phyloP scores from a whole-genome alignment of 2,797 vertebrate genomes.

The Myiothlypis coronata region DNA sequence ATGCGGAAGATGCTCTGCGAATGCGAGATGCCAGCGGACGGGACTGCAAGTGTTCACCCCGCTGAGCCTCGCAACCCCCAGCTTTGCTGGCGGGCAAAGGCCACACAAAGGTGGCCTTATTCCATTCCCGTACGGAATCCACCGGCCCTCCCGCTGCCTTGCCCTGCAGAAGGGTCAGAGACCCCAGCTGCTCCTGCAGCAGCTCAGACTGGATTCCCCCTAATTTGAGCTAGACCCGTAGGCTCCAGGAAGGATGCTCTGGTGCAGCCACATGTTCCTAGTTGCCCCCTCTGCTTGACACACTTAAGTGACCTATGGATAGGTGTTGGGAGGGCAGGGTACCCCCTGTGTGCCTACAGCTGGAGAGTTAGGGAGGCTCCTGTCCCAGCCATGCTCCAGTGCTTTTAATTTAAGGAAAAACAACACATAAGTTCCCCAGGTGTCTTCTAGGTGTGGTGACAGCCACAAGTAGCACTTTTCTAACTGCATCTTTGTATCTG shows the following conservation, averaged over 20 bases:
- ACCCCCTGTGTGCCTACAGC: rapidly evolving
- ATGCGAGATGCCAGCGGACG: background rate
- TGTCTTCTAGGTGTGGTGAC: background rate
- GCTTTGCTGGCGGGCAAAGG: background rate
- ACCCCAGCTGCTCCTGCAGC: background rate
- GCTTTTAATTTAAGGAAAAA: background rate
- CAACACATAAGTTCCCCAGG: too few species aligned
- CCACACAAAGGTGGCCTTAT: too few species aligned
- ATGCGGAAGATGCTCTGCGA: background rate
- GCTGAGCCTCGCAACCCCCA: background rate
- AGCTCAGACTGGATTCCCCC: background rate
- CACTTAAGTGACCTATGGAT: rapidly evolving
- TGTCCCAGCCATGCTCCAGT: background rate
- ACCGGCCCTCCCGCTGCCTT: background rate
- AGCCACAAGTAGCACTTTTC: background rate
- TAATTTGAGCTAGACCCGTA: background rate
- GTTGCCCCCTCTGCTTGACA: background rate
- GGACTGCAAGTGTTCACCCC: background rate
- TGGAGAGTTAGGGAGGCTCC: background rate
- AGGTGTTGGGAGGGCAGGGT: background rate
- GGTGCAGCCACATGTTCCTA: rapidly evolving
- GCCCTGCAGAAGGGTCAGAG: background rate
- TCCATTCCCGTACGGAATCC: background rate
- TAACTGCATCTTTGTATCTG: background rate
- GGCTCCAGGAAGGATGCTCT: background rate